phyloP scores from a whole-genome alignment of 92 coral and sea anemone species.

The Porites cylindrica region DNA sequence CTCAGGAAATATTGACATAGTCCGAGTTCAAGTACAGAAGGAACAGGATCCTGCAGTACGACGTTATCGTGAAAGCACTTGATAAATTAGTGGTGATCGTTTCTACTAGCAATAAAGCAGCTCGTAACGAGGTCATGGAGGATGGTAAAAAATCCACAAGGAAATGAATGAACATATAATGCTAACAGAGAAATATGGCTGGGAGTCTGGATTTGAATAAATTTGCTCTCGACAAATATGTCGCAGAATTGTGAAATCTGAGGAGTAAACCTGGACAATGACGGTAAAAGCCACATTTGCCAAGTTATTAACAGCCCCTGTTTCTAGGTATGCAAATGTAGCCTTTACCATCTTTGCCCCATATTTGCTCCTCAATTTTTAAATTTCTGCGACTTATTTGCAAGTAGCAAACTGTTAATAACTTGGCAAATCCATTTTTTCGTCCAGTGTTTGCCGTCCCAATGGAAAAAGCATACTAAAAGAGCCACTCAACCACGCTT shows the following conservation, averaged over 20 bases:
- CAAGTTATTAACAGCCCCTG: slow-evolving; percentile 1
- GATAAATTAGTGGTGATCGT: slow-evolving; percentile 25
- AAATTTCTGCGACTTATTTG: not conserved
- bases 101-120: slow-evolving; percentile 10
- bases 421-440: not conserved
- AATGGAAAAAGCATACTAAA: not conserved
- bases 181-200: slow-evolving; percentile 34
- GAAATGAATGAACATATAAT: slow-evolving; percentile 45
- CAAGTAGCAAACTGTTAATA: not conserved
- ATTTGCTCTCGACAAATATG: too few species aligned
- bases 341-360: too few species aligned
- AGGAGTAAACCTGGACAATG: slow-evolving; percentile 7
- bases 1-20: slow-evolving; percentile 24
- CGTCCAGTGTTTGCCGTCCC: not conserved
- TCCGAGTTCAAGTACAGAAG: slow-evolving; percentile 40
- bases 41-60: slow-evolving; percentile 26
- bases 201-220: slow-evolving; percentile 41
- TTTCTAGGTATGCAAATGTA: too few species aligned
- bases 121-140: slow-evolving; percentile 9
- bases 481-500: not conserved
- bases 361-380: too few species aligned
- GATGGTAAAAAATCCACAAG: slow-evolving; percentile 41
- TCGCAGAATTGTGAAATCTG: too few species aligned
- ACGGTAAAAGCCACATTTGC: slow-evolving; percentile 13
- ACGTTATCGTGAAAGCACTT: slow-evolving; percentile 25